Conservation (phyloP, 2,113 vertebrate genomes). For the Patagioenas fasciata region DNA sequence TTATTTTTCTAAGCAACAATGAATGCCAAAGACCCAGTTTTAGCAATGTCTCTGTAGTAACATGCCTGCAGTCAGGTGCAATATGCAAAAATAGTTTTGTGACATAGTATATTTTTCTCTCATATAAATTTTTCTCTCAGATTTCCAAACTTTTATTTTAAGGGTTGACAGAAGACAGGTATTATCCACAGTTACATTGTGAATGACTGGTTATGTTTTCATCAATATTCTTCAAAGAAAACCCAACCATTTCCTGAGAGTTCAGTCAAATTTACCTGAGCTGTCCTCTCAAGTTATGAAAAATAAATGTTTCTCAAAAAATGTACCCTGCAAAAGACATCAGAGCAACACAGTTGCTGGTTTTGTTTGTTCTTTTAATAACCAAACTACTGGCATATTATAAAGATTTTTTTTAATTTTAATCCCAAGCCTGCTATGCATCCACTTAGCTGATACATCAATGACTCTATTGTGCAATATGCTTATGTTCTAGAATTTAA, state of each 20-base stretch:
- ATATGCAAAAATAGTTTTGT: not conserved
- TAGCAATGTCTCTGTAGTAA: not conserved
- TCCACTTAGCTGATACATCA: fast-evolving
- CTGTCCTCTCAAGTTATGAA: not conserved
- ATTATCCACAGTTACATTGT: not conserved
- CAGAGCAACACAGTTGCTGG: not conserved
- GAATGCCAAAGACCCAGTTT: not conserved
- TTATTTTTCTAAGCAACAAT: not conserved
- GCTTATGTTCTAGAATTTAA: not conserved
- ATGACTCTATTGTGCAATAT: not conserved
- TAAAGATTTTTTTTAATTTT: not conserved
- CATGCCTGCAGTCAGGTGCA: not conserved
- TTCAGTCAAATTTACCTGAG: not conserved
- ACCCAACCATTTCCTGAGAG: not conserved
- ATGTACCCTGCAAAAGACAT: not conserved
- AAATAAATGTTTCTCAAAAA: not conserved
- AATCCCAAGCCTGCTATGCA: not conserved
- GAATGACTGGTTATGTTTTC: not conserved
- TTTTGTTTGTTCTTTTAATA: not conserved
- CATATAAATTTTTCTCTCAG: not conserved
- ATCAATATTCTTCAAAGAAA: not conserved
- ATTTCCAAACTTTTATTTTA: not conserved
- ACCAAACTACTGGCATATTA: not conserved
- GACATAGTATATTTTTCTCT: not conserved
- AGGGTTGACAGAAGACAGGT: not conserved